phyloP scores from a whole-genome alignment of 2,797 vertebrate genomes.

The Tolypeutes matacus region DNA sequence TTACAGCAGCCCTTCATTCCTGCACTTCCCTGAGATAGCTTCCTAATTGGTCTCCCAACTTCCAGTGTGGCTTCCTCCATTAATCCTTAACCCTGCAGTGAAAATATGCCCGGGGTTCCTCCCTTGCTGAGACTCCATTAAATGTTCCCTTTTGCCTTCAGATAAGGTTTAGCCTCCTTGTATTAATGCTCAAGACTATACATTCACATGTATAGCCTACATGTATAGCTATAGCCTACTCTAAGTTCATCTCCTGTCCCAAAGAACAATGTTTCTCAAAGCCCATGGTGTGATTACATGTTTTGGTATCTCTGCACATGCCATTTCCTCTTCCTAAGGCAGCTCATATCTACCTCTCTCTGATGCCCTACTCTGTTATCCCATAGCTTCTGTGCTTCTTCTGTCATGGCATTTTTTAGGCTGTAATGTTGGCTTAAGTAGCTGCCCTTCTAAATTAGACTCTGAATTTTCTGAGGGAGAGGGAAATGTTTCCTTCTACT shows the following conservation, averaged over 20 bases:
- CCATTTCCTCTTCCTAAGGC: neutral
- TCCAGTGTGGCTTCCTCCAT: neutral
- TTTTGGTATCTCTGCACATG: accelerated
- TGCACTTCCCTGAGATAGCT: neutral
- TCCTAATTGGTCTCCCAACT: neutral
- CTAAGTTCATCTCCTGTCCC: neutral
- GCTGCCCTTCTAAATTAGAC: neutral
- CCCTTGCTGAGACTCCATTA: neutral
- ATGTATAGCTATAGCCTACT: neutral
- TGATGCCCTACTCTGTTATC: neutral
- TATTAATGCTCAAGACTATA: neutral
- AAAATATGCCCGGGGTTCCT: neutral
- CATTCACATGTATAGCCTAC: too few species aligned
- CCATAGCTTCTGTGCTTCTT: neutral
- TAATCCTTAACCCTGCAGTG: neutral
- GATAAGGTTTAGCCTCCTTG: neutral
- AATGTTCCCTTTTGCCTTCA: neutral
- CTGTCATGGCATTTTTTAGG: neutral
- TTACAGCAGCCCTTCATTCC: neutral
- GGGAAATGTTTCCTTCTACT: constrained; percentile 3
- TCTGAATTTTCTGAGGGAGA: neutral
- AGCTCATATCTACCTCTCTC: neutral
- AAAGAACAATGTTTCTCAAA: neutral
- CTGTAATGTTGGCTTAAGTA: neutral
- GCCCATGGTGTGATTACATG: neutral